Percentiles rank a stretch among this genome's conserved stretches.
These are phyloP conservation scores for Phyllotis vaccarum DNA, from an alignment of 2,797 vertebrate genomes.

Conservation along the genomic window DNA sequence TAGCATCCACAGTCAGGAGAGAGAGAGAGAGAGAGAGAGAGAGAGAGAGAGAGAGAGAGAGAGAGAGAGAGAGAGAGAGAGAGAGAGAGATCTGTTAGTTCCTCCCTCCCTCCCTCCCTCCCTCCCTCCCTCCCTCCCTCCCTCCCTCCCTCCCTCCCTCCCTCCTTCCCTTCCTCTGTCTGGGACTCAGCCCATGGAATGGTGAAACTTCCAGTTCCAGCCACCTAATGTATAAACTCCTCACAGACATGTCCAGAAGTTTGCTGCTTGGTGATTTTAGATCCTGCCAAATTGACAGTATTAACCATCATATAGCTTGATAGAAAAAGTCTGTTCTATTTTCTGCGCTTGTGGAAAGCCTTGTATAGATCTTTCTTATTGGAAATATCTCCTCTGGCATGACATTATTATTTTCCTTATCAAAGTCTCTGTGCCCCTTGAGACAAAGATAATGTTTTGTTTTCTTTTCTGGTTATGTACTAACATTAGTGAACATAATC, in stretches of 20 bases:
- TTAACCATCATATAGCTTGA: neutral
- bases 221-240: neutral
- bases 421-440: constrained; percentile 11
- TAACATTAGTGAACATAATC: neutral
- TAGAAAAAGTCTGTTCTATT: neutral
- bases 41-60: neutral
- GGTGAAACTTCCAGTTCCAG: neutral
- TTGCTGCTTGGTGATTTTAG: neutral
- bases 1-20: neutral
- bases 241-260: neutral
- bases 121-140: neutral
- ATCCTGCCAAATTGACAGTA: neutral
- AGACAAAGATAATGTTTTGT: constrained; percentile 11
- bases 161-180: neutral
- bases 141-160: too few species aligned
- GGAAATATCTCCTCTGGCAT: neutral
- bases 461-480: neutral
- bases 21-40: neutral
- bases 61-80: too few species aligned
- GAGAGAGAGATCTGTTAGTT: neutral
- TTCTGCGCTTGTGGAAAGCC: neutral
- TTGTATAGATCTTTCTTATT: constrained; percentile 28
- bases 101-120: too few species aligned
- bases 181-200: neutral
- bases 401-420: constrained; percentile 20